Conservation (phyloP, 2,888 invertebrate genomes). For the Noctua pronuba region DNA sequence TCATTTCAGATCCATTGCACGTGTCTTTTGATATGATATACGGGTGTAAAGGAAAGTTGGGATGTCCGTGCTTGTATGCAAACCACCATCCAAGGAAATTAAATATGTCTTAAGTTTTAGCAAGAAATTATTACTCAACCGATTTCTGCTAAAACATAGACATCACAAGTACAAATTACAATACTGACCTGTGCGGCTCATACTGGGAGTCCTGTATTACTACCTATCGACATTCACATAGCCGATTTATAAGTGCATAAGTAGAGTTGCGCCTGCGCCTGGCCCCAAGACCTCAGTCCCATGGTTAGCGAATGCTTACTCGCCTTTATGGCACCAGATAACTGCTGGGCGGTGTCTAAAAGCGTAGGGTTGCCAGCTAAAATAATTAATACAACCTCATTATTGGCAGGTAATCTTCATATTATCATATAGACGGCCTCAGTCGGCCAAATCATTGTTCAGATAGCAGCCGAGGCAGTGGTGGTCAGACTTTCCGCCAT, state of each 20-base stretch:
- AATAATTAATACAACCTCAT: neutral
- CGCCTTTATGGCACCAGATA: slow-evolving; percentile 57
- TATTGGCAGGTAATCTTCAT: neutral
- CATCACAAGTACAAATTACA: neutral
- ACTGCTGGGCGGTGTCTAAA: slow-evolving; percentile 36
- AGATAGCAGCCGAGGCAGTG: neutral
- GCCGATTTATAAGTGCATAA: slow-evolving; percentile 1
- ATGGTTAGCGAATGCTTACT: slow-evolving; percentile 55
- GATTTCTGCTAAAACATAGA: neutral
- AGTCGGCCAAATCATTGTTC: neutral
- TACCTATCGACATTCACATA: neutral
- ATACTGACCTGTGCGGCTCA: neutral
- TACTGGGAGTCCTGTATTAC: slow-evolving; percentile 12
- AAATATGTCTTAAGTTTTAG: neutral
- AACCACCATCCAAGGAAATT: neutral
- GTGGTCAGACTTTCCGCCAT: neutral
- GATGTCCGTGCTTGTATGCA: neutral
- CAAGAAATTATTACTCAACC: neutral
- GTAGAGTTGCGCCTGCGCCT: slow-evolving; percentile 10
- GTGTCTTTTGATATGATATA: too few species aligned
- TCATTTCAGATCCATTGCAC: too few species aligned
- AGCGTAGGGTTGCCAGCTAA: slow-evolving; percentile 45
- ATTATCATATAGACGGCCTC: neutral
- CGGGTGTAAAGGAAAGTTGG: neutral
- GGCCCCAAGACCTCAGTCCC: slow-evolving; percentile 40